Percentiles rank a stretch among this genome's conserved stretches.
phyloP scores from a whole-genome alignment of 2,888 invertebrate genomes.

The Drosophila glabriapex region DNA sequence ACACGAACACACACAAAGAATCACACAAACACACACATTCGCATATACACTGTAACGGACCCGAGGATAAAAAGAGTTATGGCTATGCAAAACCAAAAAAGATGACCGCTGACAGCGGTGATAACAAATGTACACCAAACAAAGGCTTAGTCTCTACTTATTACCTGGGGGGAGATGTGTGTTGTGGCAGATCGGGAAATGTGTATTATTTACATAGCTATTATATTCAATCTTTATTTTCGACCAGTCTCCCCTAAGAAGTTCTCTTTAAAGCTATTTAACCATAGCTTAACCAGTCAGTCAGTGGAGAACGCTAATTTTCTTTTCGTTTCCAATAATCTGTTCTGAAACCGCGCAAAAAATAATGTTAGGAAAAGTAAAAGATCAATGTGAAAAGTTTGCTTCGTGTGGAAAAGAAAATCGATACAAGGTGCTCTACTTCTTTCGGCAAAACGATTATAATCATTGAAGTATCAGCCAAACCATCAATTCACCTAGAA shows the following conservation, averaged over 20 bases:
- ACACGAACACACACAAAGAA: conserved; percentile 19
- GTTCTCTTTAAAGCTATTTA: background rate
- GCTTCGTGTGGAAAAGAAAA: background rate
- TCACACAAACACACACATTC: background rate
- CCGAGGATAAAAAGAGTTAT: conserved; percentile 39
- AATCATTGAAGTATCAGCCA: background rate
- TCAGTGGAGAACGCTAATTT: background rate
- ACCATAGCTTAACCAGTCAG: background rate
- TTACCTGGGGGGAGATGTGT: background rate
- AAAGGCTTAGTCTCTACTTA: background rate
- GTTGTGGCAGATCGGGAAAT: background rate
- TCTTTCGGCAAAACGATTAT: background rate
- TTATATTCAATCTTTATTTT: background rate
- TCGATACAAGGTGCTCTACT: background rate
- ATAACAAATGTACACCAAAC: conserved; percentile 5
- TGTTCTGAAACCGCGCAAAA: background rate
- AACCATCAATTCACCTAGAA: background rate
- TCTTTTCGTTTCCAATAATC: background rate
- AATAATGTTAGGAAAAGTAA: background rate
- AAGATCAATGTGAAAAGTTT: background rate
- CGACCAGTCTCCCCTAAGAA: background rate
- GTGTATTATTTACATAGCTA: background rate
- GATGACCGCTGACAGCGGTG: conserved; percentile 17
- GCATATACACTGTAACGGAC: conserved; percentile 5
- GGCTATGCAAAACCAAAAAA: conserved; percentile 22